Evolutionary conservation across 2,113 vertebrate genomes (phyloP).

Genomic region (Ahaetulla prasina): DNA sequence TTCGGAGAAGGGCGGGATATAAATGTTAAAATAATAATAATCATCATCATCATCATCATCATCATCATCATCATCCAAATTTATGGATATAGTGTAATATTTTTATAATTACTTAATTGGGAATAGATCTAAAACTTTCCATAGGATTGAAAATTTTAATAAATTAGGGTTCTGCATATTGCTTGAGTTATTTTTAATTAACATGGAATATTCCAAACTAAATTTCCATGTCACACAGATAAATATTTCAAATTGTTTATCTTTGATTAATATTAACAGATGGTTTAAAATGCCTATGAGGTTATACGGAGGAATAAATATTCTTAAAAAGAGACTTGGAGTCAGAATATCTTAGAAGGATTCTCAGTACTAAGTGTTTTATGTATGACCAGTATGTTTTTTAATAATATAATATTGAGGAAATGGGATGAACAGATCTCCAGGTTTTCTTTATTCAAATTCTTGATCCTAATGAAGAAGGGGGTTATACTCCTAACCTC

Average conservation of each 20-base stretch:
- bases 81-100: neutral
- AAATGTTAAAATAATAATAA: no score
- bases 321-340: neutral
- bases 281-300: neutral
- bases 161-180: neutral
- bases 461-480: neutral
- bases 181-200: neutral
- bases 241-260: neutral
- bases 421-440: neutral
- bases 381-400: neutral
- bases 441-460: neutral
- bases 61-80: no score
- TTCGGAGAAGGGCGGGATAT: no score
- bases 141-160: neutral
- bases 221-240: neutral
- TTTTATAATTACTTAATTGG: neutral
- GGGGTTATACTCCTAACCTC: neutral
- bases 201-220: neutral
- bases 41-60: no score
- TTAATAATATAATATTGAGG: neutral
- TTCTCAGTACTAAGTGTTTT: neutral
- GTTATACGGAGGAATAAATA: neutral
- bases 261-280: neutral
- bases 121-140: neutral
- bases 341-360: neutral